Evolutionary conservation across 2,888 invertebrate species (phyloP).

Genomic region (Punctoribates punctum): DNA sequence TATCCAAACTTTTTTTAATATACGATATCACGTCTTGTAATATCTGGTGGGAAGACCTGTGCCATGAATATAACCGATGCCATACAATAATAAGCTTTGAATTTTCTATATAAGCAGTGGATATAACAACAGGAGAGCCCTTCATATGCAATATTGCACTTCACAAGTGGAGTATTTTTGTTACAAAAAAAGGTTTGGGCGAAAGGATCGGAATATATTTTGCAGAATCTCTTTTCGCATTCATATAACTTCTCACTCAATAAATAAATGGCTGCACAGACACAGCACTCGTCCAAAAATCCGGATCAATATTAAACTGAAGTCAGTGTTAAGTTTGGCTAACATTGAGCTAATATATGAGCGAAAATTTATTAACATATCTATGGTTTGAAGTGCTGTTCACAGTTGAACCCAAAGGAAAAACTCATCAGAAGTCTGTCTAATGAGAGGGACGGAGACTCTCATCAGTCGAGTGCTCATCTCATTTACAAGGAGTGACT

Average conservation of each 20-base stretch:
- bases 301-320: not conserved
- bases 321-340: not conserved
- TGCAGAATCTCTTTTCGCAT: too few species aligned
- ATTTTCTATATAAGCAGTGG: not conserved
- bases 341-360: not conserved
- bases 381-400: not conserved
- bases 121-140: slow-evolving; percentile 15
- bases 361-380: slow-evolving; percentile 1
- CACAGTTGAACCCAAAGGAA: not conserved
- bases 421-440: not conserved
- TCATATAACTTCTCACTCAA: too few species aligned
- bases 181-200: not conserved
- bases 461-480: slow-evolving; percentile 7
- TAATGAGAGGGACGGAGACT: not conserved
- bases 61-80: not conserved
- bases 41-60: too few species aligned
- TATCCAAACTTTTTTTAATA: too few species aligned
- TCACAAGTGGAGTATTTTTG: not conserved
- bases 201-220: too few species aligned
- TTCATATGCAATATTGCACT: slow-evolving; percentile 1
- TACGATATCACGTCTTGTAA: too few species aligned
- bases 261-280: too few species aligned
- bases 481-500: not conserved
- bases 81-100: not conserved
- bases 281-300: not conserved